Evolutionary conservation across 2,797 vertebrate species (phyloP).

Genomic region (Aplochiton taeniatus): DNA sequence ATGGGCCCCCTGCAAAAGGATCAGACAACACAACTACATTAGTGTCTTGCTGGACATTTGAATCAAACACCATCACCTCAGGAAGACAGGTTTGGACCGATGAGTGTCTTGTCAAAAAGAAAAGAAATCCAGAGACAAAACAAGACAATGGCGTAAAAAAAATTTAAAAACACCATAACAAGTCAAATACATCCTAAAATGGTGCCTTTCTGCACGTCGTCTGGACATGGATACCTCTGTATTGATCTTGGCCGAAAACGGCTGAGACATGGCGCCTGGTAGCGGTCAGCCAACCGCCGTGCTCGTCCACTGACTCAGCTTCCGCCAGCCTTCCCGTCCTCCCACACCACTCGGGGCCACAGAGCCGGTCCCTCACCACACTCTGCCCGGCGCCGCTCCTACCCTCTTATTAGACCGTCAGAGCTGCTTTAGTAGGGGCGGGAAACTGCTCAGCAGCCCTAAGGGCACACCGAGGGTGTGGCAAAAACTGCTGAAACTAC

Average conservation of each 20-base stretch:
- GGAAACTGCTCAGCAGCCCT: constrained; percentile 26
- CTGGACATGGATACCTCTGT: neutral
- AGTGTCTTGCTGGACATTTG: neutral
- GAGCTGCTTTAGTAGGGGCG: constrained; percentile 27
- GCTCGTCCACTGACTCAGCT: neutral
- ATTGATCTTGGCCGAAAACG: neutral
- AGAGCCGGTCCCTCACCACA: constrained; percentile 40
- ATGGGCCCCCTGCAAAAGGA: constrained; percentile 78
- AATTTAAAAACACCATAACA: too few relatives aligned
- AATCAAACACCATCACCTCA: too few relatives aligned
- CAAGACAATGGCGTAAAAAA: too few relatives aligned
- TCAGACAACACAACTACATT: neutral
- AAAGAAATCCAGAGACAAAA: too few relatives aligned
- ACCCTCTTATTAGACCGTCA: constrained; percentile 53
- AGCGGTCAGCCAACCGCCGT: too few relatives aligned
- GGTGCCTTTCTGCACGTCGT: too few relatives aligned
- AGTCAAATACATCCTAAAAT: too few relatives aligned
- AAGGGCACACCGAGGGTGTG: constrained; percentile 30
- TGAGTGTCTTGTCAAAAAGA: too few relatives aligned
- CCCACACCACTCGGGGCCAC: constrained; percentile 25
- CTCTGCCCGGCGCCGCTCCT: constrained; percentile 34
- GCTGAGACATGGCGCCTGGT: neutral
- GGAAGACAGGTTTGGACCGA: too few relatives aligned
- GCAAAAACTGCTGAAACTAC: constrained; percentile 32
- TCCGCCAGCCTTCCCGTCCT: neutral